Conservation (phyloP, 2,888 invertebrate species). For the Leptinotarsa rubiginosa region DNA sequence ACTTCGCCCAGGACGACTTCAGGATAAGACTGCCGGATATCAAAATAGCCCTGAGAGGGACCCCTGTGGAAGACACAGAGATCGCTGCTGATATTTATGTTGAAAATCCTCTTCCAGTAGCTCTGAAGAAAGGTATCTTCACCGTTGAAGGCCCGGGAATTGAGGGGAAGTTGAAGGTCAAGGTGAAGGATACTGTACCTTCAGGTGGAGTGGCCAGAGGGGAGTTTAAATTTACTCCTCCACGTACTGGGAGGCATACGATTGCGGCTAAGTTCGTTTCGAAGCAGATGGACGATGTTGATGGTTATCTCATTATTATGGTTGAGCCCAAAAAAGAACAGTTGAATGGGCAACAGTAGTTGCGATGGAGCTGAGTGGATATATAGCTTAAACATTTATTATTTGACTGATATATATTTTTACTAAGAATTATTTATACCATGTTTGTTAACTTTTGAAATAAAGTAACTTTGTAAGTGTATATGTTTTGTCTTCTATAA, state of each 20-base stretch:
- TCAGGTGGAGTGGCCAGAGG: slow-evolving; percentile 77
- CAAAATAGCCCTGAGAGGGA: slow-evolving; percentile 73
- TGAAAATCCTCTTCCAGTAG: slow-evolving; percentile 84
- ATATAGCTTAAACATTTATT: not conserved
- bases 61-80: slow-evolving; percentile 66
- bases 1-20: slow-evolving; percentile 91
- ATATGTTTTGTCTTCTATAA: too few species aligned
- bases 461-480: slow-evolving; percentile 3
- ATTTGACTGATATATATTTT: slow-evolving; percentile 10
- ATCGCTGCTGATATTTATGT: slow-evolving; percentile 75
- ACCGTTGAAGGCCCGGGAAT: slow-evolving; percentile 86
- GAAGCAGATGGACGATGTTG: slow-evolving; percentile 89
- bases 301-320: slow-evolving; percentile 85
- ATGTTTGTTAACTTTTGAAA: slow-evolving; percentile 4
- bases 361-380: not conserved
- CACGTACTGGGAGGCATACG: slow-evolving; percentile 82
- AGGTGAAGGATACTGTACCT: slow-evolving; percentile 73
- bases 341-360: slow-evolving; percentile 40
- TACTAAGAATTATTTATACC: not conserved
- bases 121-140: slow-evolving; percentile 82
- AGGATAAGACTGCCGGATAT: slow-evolving; percentile 87
- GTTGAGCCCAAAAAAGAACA: slow-evolving; percentile 68
- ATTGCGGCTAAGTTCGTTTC: slow-evolving; percentile 89
- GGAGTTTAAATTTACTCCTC: slow-evolving; percentile 80
- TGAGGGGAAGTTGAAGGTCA: slow-evolving; percentile 78